Conservation (phyloP, 1,140 invertebrate genomes). For the Eumeta japonica region DNA sequence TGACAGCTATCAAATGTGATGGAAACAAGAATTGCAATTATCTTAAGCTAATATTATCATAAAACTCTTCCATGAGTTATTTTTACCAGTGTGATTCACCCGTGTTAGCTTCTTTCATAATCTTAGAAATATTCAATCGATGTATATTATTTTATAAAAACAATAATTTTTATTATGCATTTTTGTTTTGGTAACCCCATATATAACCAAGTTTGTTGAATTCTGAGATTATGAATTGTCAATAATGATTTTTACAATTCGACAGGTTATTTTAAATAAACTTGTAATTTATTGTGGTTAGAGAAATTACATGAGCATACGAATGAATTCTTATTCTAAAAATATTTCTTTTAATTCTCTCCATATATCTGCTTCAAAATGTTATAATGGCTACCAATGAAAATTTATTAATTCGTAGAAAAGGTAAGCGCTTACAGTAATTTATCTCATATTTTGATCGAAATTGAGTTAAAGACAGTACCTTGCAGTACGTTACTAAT, state of each 20-base stretch:
- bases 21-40: too few relatives aligned
- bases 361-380: conserved; percentile 19
- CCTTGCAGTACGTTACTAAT: neutral
- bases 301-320: neutral
- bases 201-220: too few relatives aligned
- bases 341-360: neutral
- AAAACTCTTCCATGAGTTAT: too few relatives aligned
- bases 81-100: too few relatives aligned
- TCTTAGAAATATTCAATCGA: too few relatives aligned
- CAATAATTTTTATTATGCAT: too few relatives aligned
- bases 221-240: too few relatives aligned
- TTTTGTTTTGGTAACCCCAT: too few relatives aligned
- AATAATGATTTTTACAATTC: conserved; percentile 4
- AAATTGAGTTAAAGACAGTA: conserved; percentile 4
- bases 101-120: too few relatives aligned
- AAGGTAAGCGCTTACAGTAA: conserved; percentile 38
- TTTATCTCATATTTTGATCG: conserved; percentile 10
- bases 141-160: too few relatives aligned
- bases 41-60: too few relatives aligned
- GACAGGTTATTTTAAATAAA: neutral
- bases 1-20: too few relatives aligned
- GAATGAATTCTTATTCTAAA: neutral
- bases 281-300: conserved; percentile 1
- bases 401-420: conserved; percentile 48
- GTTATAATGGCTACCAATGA: conserved; percentile 49